Evolutionary conservation across 2,113 vertebrate genomes (phyloP), one percentile per base, ranked within the genome.

Genomic region (Rousettus leschenaultii): DNA sequence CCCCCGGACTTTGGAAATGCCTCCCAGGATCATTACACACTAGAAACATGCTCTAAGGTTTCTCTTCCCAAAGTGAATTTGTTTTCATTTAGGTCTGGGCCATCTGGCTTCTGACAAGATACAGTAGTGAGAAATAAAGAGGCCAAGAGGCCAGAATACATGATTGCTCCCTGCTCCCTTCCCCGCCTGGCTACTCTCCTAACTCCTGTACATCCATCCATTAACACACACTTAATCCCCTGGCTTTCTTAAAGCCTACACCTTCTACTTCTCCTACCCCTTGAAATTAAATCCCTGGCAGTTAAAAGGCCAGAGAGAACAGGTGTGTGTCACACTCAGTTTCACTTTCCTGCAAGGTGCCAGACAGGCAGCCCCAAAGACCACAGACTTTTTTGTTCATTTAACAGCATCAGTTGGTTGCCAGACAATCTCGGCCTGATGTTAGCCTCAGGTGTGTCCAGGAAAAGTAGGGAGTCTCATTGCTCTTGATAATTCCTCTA

Each of bases 261-360:
- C 89, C 30, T 57, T 88, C 93, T 48, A 48, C 77, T 75, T 83
- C 45, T 84, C 86, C 78, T 59, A 5, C 43, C 88, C 57, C 59
- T 89, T 7, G 38, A 93, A 97, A 97, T 97, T 91, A 97, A 96
- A 96, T 94, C 96, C 94, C 95, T 94, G 43, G 93, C 95, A 97
- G 93, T 97, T 91, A 95, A 95, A 96, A 97, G 95, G 86, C 96
- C 93, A 89, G 45, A 79, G 96, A 96, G 97, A 96, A 97, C 97
- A 98, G 97, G 97, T 98, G 97, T 97, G 94, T 77, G 96, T 96
- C 96, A 96, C 95, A 97, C 86, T 96, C 2, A 63, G 74, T 86
- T 97, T 96, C 97, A 95, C 93, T 94, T 97, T 95, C 80, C 89
- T 92, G 53, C 78, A 75, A 97, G 94, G 97, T 97, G 97, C 97